Evolutionary conservation across 23 tunicate species (phyloP).

Genomic region (Diplosoma virens): DNA sequence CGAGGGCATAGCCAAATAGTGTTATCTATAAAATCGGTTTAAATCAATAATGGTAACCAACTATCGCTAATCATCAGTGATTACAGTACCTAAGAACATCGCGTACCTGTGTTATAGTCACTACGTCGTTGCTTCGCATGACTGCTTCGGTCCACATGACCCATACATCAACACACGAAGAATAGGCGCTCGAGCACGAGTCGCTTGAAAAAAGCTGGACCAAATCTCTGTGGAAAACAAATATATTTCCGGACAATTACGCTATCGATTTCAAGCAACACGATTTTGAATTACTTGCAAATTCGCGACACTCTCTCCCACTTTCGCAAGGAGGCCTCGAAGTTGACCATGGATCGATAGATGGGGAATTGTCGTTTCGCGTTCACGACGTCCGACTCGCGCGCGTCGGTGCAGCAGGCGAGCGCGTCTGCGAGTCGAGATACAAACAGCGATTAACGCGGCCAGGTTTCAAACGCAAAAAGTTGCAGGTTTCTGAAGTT

Average conservation of each 20-base stretch:
- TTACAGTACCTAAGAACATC: not conserved
- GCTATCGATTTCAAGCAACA: too few species aligned
- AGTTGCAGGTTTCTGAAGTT: too few species aligned
- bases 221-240: not conserved
- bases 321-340: slow-evolving; percentile 18
- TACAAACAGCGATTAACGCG: too few species aligned
- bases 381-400: not conserved
- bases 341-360: slow-evolving; percentile 32
- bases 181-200: not conserved
- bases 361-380: slow-evolving; percentile 17
- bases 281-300: slow-evolving; percentile 43
- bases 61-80: too few species aligned
- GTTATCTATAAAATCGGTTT: too few species aligned
- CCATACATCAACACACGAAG: slow-evolving; percentile 35
- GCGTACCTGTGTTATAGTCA: slow-evolving; percentile 39
- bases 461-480: too few species aligned
- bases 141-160: slow-evolving; percentile 45
- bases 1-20: too few species aligned
- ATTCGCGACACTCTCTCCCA: slow-evolving; percentile 28
- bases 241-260: not conserved
- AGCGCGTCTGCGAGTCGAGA: not conserved
- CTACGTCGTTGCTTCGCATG: slow-evolving; percentile 25
- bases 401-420: not conserved
- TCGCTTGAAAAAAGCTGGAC: not conserved
- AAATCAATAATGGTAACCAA: too few species aligned